phyloP scores from a whole-genome alignment of 2,113 vertebrate species.

The Eulemur rufifrons region DNA sequence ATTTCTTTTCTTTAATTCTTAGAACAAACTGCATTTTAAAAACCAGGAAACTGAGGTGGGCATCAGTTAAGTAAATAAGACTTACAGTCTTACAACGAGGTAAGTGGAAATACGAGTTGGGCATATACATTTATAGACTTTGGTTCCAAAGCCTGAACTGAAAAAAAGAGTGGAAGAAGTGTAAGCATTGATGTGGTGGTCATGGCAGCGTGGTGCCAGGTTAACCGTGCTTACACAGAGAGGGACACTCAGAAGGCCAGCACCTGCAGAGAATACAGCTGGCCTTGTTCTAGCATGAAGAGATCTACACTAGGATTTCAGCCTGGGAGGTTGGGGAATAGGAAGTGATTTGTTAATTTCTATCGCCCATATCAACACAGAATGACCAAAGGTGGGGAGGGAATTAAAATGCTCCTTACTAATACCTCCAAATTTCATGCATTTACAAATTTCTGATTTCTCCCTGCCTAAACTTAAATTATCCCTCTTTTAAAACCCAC shows the following conservation, averaged over 20 bases:
- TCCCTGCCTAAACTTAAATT: not conserved
- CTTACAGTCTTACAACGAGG: not conserved
- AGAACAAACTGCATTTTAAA: not conserved
- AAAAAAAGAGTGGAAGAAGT: not conserved
- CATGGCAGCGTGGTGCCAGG: fast-evolving
- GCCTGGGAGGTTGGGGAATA: not conserved
- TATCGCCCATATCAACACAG: not conserved
- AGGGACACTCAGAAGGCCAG: fast-evolving
- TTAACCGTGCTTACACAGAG: not conserved
- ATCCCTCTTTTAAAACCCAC: not conserved
- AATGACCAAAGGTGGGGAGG: not conserved
- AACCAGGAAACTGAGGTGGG: not conserved
- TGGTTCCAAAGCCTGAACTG: not conserved
- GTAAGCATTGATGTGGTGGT: not conserved
- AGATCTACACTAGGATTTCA: not conserved
- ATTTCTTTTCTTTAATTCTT: constrained; percentile 29
- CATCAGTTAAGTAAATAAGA: not conserved
- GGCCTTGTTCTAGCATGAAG: not conserved
- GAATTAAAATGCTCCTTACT: not conserved
- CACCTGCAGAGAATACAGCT: not conserved
- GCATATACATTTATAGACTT: not conserved
- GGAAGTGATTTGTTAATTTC: not conserved
- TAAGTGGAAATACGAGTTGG: not conserved
- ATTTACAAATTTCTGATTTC: not conserved
- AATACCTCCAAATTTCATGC: not conserved